Conservation (phyloP, 2,113 vertebrate genomes). For the Bubalus kerabau region DNA sequence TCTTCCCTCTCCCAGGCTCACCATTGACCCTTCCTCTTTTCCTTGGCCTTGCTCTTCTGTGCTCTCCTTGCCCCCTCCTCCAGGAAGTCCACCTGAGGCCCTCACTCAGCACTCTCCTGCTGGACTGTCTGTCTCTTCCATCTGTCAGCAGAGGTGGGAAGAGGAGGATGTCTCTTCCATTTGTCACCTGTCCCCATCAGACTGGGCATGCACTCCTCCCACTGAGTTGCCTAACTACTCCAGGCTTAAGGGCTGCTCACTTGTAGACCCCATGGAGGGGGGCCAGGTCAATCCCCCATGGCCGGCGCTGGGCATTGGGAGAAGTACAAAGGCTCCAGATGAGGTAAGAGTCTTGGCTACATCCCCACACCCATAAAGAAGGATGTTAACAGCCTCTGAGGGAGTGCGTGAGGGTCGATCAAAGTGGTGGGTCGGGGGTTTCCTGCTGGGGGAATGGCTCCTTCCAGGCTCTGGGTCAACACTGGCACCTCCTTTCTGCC, state of each 20-base stretch:
- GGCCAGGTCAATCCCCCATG: background rate
- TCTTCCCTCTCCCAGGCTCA: background rate
- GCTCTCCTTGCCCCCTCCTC: background rate
- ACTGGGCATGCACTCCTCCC: background rate
- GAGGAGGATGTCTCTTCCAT: background rate
- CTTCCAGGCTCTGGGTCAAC: background rate
- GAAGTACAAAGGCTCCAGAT: constrained; percentile 62
- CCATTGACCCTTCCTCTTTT: background rate
- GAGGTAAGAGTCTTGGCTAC: constrained; percentile 66
- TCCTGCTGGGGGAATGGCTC: background rate
- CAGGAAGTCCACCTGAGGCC: background rate
- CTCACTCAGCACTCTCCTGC: background rate
- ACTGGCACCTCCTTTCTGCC: background rate
- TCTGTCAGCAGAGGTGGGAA: background rate
- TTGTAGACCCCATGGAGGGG: background rate
- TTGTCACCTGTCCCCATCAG: background rate
- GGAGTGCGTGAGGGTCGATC: constrained; percentile 33
- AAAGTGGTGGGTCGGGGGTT: constrained; percentile 15
- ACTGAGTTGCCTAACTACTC: background rate
- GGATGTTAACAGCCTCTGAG: constrained; percentile 53
- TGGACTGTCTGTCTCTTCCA: background rate
- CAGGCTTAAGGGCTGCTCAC: background rate
- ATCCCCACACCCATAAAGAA: constrained; percentile 53
- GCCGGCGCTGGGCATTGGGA: background rate
- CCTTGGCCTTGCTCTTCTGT: background rate